Conservation (phyloP, 1,140 invertebrate genomes). For the Lepeophtheirus salmonis region DNA sequence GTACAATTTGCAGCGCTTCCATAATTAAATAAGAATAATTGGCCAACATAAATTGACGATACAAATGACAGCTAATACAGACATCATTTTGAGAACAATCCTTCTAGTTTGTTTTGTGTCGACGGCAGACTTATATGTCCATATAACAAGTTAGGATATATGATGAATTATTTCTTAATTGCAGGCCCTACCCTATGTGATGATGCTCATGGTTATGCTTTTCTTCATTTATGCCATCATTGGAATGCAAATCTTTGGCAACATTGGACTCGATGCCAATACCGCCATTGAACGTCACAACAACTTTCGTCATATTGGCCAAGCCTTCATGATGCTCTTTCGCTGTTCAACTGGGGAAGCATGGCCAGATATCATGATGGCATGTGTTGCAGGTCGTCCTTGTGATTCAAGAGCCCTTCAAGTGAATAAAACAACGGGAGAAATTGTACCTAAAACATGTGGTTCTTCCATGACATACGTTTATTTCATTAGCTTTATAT, state of each 20-base stretch:
- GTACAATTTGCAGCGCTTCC: too few relatives aligned
- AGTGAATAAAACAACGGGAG: slow-evolving; percentile 22
- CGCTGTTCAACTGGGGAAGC: slow-evolving; percentile 44
- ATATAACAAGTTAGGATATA: too few relatives aligned
- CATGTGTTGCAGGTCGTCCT: slow-evolving; percentile 25
- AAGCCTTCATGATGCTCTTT: slow-evolving; percentile 38
- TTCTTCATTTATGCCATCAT: slow-evolving; percentile 47
- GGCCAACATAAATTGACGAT: too few relatives aligned
- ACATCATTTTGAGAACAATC: too few relatives aligned
- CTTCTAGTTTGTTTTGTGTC: too few relatives aligned
- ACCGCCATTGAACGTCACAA: slow-evolving; percentile 39
- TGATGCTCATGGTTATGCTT: slow-evolving; percentile 43
- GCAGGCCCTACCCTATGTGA: slow-evolving; percentile 42
- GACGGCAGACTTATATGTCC: too few relatives aligned
- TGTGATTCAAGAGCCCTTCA: slow-evolving; percentile 22
- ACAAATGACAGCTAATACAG: too few relatives aligned
- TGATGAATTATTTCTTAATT: slow-evolving; percentile 1
- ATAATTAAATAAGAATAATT: too few relatives aligned
- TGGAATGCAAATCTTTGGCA: slow-evolving; percentile 39
- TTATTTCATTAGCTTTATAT: slow-evolving; percentile 43
- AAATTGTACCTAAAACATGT: slow-evolving; percentile 27
- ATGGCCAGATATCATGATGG: slow-evolving; percentile 44
- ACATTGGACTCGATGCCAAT: slow-evolving; percentile 34
- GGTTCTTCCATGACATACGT: slow-evolving; percentile 36
- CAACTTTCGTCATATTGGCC: slow-evolving; percentile 39